Evolutionary conservation across 2,113 vertebrate species (phyloP), one percentile per base, ranked within the genome.

Genomic region (Symphodus melops): DNA sequence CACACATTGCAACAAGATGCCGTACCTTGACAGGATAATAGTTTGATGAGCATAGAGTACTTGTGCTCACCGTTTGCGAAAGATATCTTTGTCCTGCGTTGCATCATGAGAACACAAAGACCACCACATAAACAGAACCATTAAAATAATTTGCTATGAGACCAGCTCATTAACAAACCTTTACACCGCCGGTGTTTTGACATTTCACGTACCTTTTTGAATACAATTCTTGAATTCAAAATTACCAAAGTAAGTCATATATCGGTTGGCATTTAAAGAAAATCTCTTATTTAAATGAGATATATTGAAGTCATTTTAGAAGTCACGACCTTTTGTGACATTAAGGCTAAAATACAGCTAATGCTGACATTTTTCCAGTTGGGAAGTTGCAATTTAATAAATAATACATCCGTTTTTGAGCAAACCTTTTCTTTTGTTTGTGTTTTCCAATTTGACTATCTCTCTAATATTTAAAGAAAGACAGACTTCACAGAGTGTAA

Each of bases 161-260:
- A 88, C 94, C 93, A 89, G 92, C 94, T 94, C 94, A 78, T 93
- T 92, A 89, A 91, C 88, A 60, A 59, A 59, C 48, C 64, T 71
- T 20, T 70, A 21, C 75, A 33, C 28, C 28, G 69, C 51, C 60
- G 46, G 70, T 78, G 37, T 4, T 55, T 60, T 14, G 65, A 51
- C 1, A 3, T 49, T 46, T 53, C 62, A 52, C 20, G 14, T 55
- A 41, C 41, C 51, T 9, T 72, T 72, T 72, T 74, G 11, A 73
- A 65, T 8, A 53, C 60, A 12, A 63, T 54, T 52, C 3, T 71
- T 61, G 1, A 62, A 20, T 4, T 63, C 6, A 17, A 17, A 17
- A 17, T 48, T 10, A 17, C 44, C 51, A 9, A 77, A 53, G 65
- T 57, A 36, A 75, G 61, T 51, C 17, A 41, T 25, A 33, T 76